Conservation (phyloP, 2,113 vertebrate species). For the Arvicanthis niloticus region DNA sequence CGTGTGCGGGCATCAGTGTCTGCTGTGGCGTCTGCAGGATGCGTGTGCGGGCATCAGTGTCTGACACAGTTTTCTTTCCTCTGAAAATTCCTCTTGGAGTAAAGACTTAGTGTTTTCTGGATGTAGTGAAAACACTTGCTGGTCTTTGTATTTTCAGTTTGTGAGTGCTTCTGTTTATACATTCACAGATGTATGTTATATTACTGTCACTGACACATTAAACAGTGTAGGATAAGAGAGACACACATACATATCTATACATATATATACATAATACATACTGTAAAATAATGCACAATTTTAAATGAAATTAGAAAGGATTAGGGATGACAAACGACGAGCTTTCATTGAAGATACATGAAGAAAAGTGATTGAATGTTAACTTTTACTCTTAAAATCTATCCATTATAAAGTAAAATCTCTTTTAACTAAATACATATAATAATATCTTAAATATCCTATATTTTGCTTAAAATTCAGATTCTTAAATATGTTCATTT, state of each 20-base stretch:
- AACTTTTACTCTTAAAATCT: slow-evolving; percentile 56
- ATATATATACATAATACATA: neutral
- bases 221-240: slow-evolving; percentile 30
- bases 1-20: slow-evolving; percentile 88
- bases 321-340: slow-evolving; percentile 55
- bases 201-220: slow-evolving; percentile 74
- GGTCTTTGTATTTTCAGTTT: slow-evolving; percentile 80
- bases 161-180: slow-evolving; percentile 77
- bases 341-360: slow-evolving; percentile 33
- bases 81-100: slow-evolving; percentile 86
- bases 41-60: slow-evolving; percentile 88
- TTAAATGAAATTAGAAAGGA: slow-evolving; percentile 43
- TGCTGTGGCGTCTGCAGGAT: slow-evolving; percentile 86
- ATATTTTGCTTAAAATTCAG: slow-evolving; percentile 59
- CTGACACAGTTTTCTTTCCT: slow-evolving; percentile 86
- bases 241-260: no score
- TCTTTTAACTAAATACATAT: slow-evolving; percentile 55
- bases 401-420: slow-evolving; percentile 53
- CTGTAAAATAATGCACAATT: slow-evolving; percentile 50
- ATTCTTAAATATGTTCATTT: slow-evolving; percentile 33
- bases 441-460: slow-evolving; percentile 42
- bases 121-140: slow-evolving; percentile 79
- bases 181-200: slow-evolving; percentile 62
- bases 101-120: slow-evolving; percentile 87
- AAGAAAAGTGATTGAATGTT: slow-evolving; percentile 62